Evolutionary conservation across 2,888 invertebrate genomes (phyloP), one percentile per base, ranked within the genome.

Genomic region (Acheta domesticus): DNA sequence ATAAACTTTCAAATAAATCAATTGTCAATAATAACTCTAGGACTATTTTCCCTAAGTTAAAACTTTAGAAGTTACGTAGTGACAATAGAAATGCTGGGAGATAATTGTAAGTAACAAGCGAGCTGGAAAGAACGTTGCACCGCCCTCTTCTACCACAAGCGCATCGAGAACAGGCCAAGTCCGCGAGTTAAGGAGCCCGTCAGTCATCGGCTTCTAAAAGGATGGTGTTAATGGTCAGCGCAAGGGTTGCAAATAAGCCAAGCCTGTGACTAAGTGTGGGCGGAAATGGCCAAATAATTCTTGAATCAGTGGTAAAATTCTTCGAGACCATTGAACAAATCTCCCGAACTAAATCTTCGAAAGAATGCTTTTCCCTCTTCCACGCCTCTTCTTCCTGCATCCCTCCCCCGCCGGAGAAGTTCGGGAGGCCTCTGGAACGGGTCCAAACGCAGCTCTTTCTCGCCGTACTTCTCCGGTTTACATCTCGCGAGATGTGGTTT

Each of bases 241-340:
- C 62, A 62, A 14, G 62, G 62, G n/a, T 62, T 62, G 62, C 62
- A 62, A 62, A 62, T 62, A 62, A 62, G 62, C 62, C 62, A 62
- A n/a, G 16, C 12, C 62, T 19, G 16, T 62, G 62, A 62, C 14
- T n/a, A 62, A 62, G 62, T 62, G 62, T 62, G 62, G 16, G 62
- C 14, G n/a, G 62, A 62, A 62, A 62, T 62, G n/a, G 62, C 62
- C 62, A n/a, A 62, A 62, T 62, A 62, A 62, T 62, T 62, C 62
- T 62, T 62, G 16, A 62, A 62, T 62, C 62, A 62, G 62, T 62
- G 62, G 62, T 62, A 62, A 62, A 62, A 62, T n/a, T 62, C 62
- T 62, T 62, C 62, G 62, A 62, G 62, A n/a, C 62, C 62, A 62
- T 62, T 62, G 62, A 62, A 62, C 62, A 62, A 62, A 62, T 62